These are phyloP conservation scores for Mallotus villosus DNA, from an alignment of 2,797 vertebrate species.

Conservation along the genomic window DNA sequence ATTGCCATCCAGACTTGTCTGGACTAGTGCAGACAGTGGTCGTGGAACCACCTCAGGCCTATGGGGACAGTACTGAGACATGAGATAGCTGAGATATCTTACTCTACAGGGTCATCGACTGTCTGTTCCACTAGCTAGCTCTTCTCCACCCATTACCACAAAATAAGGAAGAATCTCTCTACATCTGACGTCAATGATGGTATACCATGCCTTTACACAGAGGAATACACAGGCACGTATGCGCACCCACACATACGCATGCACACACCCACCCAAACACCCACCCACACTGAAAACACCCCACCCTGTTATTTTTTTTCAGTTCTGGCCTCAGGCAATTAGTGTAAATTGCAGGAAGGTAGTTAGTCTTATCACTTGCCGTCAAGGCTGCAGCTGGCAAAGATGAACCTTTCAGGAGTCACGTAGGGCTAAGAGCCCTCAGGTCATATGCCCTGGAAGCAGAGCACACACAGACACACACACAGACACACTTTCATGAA, in stretches of 20 bases:
- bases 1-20: no score
- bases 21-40: no score
- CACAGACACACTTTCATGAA: constrained; percentile 33
- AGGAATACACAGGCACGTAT: not conserved
- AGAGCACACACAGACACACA: constrained; percentile 6
- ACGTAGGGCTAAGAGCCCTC: constrained; percentile 64
- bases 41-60: no score
- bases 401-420: constrained; percentile 63
- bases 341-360: constrained; percentile 79
- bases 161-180: not conserved
- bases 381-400: constrained; percentile 62
- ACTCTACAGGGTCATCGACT: no score
- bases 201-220: not conserved
- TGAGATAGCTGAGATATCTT: no score
- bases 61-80: no score
- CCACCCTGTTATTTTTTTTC: constrained; percentile 72
- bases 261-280: constrained; percentile 11
- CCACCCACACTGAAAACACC: constrained; percentile 30
- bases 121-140: no score
- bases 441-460: constrained; percentile 39
- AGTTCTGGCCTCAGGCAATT: constrained; percentile 69
- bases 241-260: not conserved
- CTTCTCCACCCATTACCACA: not conserved
- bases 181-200: not conserved
- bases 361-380: constrained; percentile 78